These are phyloP conservation scores for Pogonognathellus flavescens DNA, from an alignment of 1,140 invertebrate genomes.

Conservation along the genomic window DNA sequence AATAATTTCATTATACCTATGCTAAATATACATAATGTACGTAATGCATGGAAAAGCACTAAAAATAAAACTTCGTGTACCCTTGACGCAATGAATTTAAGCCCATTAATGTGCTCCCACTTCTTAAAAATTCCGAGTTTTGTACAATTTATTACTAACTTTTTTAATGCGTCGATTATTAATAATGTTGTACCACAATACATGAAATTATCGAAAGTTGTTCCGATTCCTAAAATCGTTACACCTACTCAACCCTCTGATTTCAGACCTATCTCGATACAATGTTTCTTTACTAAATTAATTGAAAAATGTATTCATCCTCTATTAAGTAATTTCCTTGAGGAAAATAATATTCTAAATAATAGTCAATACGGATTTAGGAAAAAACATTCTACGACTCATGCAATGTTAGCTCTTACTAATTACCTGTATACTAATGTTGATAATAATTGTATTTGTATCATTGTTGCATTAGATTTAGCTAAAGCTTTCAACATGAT, in stretches of 20 bases:
- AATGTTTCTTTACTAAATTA: neutral
- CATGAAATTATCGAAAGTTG: neutral
- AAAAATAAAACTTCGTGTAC: neutral
- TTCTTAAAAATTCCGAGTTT: neutral
- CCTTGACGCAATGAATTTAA: neutral
- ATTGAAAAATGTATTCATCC: neutral
- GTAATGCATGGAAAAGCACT: neutral
- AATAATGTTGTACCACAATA: neutral
- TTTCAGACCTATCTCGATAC: neutral
- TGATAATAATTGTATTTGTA: slow-evolving; percentile 23
- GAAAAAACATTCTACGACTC: slow-evolving; percentile 38
- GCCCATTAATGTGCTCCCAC: neutral
- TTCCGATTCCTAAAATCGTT: neutral
- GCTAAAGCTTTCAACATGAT: slow-evolving; percentile 37
- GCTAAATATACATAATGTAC: neutral
- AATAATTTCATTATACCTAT: neutral
- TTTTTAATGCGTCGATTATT: neutral
- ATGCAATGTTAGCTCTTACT: slow-evolving; percentile 28
- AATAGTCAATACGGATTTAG: slow-evolving; percentile 52
- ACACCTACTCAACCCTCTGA: neutral
- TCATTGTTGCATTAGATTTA: slow-evolving; percentile 48
- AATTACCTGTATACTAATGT: neutral
- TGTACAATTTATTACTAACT: neutral
- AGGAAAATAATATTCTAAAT: neutral
- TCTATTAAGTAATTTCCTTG: neutral